Evolutionary conservation across 2,797 vertebrate species (phyloP).

Genomic region (Simalia tracyae): DNA sequence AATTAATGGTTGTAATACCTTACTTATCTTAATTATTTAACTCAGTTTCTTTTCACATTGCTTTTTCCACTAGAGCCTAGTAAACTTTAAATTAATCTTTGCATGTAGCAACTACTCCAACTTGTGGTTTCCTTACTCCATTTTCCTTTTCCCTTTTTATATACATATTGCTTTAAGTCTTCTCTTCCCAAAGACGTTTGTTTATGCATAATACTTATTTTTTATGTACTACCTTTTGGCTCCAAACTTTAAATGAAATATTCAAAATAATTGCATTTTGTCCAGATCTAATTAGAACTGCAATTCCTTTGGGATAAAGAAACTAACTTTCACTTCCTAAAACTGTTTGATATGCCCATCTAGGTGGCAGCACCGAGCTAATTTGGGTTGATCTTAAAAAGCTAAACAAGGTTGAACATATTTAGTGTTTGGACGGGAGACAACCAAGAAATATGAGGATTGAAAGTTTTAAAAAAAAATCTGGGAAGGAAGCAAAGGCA

Average conservation of each 20-base stretch:
- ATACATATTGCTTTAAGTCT: background rate
- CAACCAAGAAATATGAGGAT: background rate
- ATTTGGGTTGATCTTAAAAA: background rate
- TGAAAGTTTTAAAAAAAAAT: background rate
- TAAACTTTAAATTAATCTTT: background rate
- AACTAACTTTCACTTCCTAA: background rate
- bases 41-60: background rate
- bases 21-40: background rate
- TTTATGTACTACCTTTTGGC: background rate
- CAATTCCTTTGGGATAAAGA: background rate
- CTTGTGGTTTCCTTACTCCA: background rate
- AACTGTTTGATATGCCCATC: background rate
- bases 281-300: background rate
- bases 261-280: background rate
- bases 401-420: background rate
- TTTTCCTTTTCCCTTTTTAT: background rate
- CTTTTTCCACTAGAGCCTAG: background rate
- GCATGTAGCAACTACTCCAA: background rate
- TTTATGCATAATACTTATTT: background rate
- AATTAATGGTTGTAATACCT: background rate
- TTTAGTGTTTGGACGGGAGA: background rate
- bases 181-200: background rate
- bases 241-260: background rate
- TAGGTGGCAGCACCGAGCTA: background rate
- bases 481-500: too few relatives aligned